Evolutionary conservation across 2,888 invertebrate genomes (phyloP).

Genomic region (Agrochola litura): DNA sequence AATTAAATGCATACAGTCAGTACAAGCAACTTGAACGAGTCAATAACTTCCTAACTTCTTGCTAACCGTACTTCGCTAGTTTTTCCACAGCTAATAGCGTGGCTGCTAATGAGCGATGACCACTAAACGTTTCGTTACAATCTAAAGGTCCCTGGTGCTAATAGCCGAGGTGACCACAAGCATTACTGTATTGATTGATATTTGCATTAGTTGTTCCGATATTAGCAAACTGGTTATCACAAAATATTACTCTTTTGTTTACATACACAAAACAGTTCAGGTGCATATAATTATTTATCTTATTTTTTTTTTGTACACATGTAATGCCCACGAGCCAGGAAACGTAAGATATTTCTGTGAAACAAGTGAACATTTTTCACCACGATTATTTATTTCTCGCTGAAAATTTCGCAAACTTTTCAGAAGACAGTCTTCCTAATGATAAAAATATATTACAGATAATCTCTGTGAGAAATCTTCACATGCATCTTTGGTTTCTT

Average conservation of each 20-base stretch:
- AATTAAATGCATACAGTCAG: not conserved
- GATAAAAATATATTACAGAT: too few species aligned
- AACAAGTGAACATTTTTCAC: not conserved
- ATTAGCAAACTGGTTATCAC: slow-evolving; percentile 35
- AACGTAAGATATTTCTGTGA: not conserved
- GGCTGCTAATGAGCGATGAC: slow-evolving; percentile 2
- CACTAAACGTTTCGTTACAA: not conserved
- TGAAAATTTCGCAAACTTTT: not conserved
- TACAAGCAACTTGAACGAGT: not conserved
- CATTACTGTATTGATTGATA: slow-evolving; percentile 17
- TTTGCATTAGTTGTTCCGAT: slow-evolving; percentile 2
- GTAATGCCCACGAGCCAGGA: not conserved
- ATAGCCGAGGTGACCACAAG: slow-evolving; percentile 5
- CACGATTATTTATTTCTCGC: not conserved
- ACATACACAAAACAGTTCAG: not conserved
- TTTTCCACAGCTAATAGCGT: slow-evolving; percentile 12
- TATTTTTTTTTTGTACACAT: not conserved
- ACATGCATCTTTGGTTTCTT: not conserved
- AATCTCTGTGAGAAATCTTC: not conserved
- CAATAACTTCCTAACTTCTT: not conserved
- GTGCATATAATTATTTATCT: not conserved
- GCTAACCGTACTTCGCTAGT: not conserved
- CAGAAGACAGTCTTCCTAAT: not conserved
- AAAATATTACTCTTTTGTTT: not conserved
- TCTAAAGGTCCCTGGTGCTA: not conserved